phyloP scores from a whole-genome alignment of 2,113 vertebrate genomes.

The Tylochromis polylepis region DNA sequence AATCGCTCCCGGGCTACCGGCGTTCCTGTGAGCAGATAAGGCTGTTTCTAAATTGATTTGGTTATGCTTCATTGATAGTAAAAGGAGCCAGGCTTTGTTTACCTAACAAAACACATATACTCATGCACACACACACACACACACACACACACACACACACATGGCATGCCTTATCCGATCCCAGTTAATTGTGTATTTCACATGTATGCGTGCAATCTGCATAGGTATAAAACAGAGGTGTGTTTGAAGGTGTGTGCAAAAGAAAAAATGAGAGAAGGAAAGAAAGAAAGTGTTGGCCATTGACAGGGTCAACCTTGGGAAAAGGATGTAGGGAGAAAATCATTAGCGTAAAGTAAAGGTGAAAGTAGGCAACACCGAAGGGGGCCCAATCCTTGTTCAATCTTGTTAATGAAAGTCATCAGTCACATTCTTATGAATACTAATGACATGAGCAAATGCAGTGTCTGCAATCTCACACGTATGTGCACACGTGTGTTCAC shows the following conservation, averaged over 20 bases:
- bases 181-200: not conserved
- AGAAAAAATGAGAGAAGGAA: not conserved
- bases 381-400: slow-evolving; percentile 60
- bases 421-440: slow-evolving; percentile 62
- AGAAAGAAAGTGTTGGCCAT: not conserved
- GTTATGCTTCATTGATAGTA: slow-evolving; percentile 72
- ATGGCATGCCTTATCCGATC: slow-evolving; percentile 5
- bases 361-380: slow-evolving; percentile 52
- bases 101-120: slow-evolving; percentile 46
- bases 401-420: slow-evolving; percentile 68
- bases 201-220: not conserved
- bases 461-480: not conserved
- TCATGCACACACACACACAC: not conserved
- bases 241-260: not conserved
- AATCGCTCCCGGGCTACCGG: slow-evolving; percentile 58
- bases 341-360: slow-evolving; percentile 63
- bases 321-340: slow-evolving; percentile 49
- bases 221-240: not conserved
- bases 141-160: not conserved
- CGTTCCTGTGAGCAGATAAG: slow-evolving; percentile 66
- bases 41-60: slow-evolving; percentile 75
- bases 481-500: not conserved
- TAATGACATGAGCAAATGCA: slow-evolving; percentile 42
- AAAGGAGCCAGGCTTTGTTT: slow-evolving; percentile 72
- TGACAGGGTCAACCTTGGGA: slow-evolving; percentile 65